Base-by-base conservation (phyloP, 2,797 vertebrate species). In the Acropternis orthonyx region DNA sequence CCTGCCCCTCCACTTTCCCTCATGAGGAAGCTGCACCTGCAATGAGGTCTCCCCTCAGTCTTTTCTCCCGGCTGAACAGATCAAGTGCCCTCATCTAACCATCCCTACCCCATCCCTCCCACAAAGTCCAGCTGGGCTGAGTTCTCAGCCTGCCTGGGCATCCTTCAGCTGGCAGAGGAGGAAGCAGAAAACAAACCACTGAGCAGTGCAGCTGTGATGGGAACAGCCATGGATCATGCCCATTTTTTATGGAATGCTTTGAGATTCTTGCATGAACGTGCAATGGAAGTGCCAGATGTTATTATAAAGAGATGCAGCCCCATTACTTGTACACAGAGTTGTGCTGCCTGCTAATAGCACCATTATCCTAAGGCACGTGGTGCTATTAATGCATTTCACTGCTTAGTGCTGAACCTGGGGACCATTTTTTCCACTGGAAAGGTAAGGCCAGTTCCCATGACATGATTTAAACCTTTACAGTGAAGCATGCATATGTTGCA, bases 351-450 rank as follows among this genome's bases (percentile, higher is more conserved):
- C 75, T 96, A 97, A 96, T 89, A 96, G 80, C 88, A 79, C 92
- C 84, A 92, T 97, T 97, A 97, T 96, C 94, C 92, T 94, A 95
- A 55, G 75, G 86, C 89, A 90, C 92, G 92, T 77, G 78, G 89
- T 58, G 68, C 88, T 96, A 93, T 96, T 95, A 96, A 95, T 97
- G 82, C 85, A 73, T 96, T 95, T 88, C 87, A 12, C 58, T 93
- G 74, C 95, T 97, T 97, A 93, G 63, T 83, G 93, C 68, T 86
- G 88, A 95, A 82, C 88, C 83, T 75, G 87, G 88, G 93, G 93
- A 97, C 79, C 81, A 94, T 97, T 96, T 97, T 97, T 97, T 96
- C 93, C 96, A 96, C 71, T 54, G 94, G 92, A 96, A 96, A 97
- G 89, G 96, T 97, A 96, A 96, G 92, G 85, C 87, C 84, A 85